Conservation (phyloP, 2,797 vertebrate species). For the Siniperca obscura region DNA sequence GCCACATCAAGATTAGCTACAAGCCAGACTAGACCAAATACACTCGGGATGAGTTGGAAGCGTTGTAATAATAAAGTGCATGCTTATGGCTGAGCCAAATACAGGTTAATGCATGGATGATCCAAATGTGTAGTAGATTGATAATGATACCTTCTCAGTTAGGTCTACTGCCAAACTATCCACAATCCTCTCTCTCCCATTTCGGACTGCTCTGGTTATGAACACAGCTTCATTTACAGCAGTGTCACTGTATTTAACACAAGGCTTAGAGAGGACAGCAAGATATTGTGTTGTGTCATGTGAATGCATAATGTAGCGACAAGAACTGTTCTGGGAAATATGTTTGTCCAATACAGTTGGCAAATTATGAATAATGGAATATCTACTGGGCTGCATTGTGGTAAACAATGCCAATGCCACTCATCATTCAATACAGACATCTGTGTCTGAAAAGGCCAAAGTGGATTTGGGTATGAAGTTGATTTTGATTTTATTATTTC, state of each 20-base stretch:
- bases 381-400: slow-evolving; percentile 35
- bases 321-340: slow-evolving; percentile 52
- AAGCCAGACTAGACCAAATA: slow-evolving; percentile 65
- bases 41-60: slow-evolving; percentile 52
- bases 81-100: slow-evolving; percentile 53
- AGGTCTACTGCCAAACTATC: slow-evolving; percentile 27
- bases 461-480: slow-evolving; percentile 11
- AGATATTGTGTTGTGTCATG: slow-evolving; percentile 55
- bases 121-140: slow-evolving; percentile 66
- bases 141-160: slow-evolving; percentile 44
- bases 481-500: slow-evolving; percentile 10
- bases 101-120: slow-evolving; percentile 71
- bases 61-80: slow-evolving; percentile 53
- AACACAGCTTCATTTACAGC: slow-evolving; percentile 43
- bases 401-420: slow-evolving; percentile 34
- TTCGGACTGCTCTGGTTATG: slow-evolving; percentile 10
- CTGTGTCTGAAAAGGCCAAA: slow-evolving; percentile 22
- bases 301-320: slow-evolving; percentile 63
- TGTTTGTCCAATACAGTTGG: slow-evolving; percentile 45
- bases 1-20: slow-evolving; percentile 75
- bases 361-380: slow-evolving; percentile 71
- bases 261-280: slow-evolving; percentile 28
- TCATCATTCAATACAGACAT: slow-evolving; percentile 30
- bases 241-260: slow-evolving; percentile 49
- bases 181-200: not conserved